Percentiles rank a stretch among this genome's conserved stretches.
These are phyloP conservation scores for Phortica okadai DNA, from an alignment of 2,888 invertebrate genomes.

Conservation along the genomic window DNA sequence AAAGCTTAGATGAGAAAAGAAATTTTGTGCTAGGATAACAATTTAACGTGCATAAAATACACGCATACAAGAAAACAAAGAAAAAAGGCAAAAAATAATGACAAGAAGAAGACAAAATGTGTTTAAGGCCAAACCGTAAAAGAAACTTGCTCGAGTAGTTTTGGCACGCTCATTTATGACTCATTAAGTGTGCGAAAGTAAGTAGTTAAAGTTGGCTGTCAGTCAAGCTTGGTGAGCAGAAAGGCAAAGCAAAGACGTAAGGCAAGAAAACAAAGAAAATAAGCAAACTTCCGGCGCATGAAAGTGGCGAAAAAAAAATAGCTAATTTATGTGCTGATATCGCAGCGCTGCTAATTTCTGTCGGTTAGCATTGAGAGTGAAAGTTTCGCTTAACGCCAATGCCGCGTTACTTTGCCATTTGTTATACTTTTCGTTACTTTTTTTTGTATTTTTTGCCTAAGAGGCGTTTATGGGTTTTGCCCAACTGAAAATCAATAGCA, in stretches of 20 bases:
- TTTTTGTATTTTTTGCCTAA: not conserved
- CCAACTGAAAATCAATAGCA: constrained; percentile 17
- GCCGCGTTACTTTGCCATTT: not conserved
- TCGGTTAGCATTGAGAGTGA: not conserved
- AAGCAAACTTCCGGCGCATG: constrained; percentile 6
- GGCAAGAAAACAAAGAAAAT: not conserved
- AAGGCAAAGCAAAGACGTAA: not conserved
- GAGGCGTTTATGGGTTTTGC: not conserved
- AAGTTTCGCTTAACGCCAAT: not conserved
- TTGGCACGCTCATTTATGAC: constrained; percentile 11
- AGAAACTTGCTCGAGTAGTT: not conserved
- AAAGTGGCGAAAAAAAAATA: not conserved
- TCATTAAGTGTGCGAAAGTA: constrained; percentile 12
- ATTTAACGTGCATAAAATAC: not conserved
- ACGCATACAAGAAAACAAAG: not conserved
- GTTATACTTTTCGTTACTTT: not conserved
- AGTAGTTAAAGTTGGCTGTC: not conserved
- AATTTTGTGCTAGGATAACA: constrained; percentile 9
- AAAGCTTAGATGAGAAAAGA: not conserved
- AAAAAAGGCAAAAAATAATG: not conserved
- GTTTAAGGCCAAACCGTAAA: not conserved
- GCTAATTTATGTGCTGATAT: constrained; percentile 13
- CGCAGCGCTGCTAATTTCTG: constrained; percentile 21
- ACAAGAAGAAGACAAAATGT: not conserved
- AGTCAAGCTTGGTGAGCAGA: not conserved